Evolutionary conservation across 2,888 invertebrate genomes (phyloP), one percentile per base, ranked within the genome.

Genomic region (Agapostemon virescens): DNA sequence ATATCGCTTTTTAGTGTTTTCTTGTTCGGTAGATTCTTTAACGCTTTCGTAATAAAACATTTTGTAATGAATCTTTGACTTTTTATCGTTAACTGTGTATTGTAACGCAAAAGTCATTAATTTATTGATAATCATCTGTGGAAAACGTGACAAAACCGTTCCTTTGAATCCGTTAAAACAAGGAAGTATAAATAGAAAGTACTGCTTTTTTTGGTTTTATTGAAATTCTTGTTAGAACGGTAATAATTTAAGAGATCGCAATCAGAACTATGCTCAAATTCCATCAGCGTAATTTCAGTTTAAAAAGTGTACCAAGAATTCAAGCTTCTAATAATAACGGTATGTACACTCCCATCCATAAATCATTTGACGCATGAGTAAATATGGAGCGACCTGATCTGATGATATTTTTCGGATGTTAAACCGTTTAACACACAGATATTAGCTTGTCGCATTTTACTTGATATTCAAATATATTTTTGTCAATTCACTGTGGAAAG

Each of bases 261-360:
- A 17, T 55, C 26, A 15, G 6, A 55, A 55, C 55, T 26, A 55
- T 17, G 1, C 7, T 15, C 26, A 26, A 26, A 55, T 55, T 55
- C 26, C 26, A 55, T 26, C 15, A 26, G 55, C 55, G 26, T 26
- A 55, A 26, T 23, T 26, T 17, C 26, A 2, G 26, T 17, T 55
- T 26, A 55, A 55, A 55, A 55, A 55, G 15, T 55, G 26, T 55
- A 55, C 55, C 55, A 55, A 55, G 55, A 26, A 55, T 26, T 17
- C 55, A 26, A 17, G 55, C 17, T 55, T 55, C 55, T 55, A 55
- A 55, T 55, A 55, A 55, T 55, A 55, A 55, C 55, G 55, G 55
- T 55, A 55, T 17, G 55, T 55, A 55, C 55, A 55, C 55, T 55
- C 55, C 15, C 55, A 17, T 55, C 26, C 55, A 26, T 15, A 26